Evolutionary conservation across 2,113 vertebrate species (phyloP).

Genomic region (Rattus norvegicus): DNA sequence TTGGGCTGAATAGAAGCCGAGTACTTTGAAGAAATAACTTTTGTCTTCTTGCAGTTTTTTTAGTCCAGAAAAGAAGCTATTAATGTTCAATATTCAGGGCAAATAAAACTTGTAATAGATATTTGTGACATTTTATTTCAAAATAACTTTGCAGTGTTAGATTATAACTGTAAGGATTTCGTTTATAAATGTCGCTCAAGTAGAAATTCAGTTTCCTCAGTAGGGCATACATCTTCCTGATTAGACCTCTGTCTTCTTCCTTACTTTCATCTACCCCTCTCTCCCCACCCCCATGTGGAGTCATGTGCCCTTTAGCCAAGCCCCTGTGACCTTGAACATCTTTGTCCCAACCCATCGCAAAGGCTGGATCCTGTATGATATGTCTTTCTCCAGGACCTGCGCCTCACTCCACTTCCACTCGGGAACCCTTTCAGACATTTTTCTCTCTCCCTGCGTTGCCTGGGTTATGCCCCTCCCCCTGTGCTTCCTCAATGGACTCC

Average conservation of each 20-base stretch:
- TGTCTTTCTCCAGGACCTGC: background rate
- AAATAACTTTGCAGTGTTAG: background rate
- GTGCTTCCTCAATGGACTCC: background rate
- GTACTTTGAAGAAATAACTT: slow-evolving; percentile 34
- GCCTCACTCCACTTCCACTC: background rate
- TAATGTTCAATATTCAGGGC: background rate
- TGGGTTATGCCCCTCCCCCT: background rate
- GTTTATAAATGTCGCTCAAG: background rate
- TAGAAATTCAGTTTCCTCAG: background rate
- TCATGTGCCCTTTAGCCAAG: background rate
- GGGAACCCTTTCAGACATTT: background rate
- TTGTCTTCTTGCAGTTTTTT: slow-evolving; percentile 23
- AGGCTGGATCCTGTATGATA: background rate
- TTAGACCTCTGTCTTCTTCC: background rate
- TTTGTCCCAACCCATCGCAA: background rate
- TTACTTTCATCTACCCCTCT: background rate
- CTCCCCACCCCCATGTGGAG: background rate
- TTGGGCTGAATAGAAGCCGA: background rate
- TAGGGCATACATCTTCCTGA: background rate
- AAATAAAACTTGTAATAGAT: background rate
- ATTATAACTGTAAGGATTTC: background rate
- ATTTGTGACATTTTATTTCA: slow-evolving; percentile 5
- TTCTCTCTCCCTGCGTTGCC: background rate
- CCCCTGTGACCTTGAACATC: background rate
- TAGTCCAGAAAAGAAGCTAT: slow-evolving; percentile 26